A percentile compares a stretch with the other conserved stretches of the same genome.
Evolutionary conservation across 2,888 invertebrate species (phyloP).

Genomic region (Rhingia campestris): DNA sequence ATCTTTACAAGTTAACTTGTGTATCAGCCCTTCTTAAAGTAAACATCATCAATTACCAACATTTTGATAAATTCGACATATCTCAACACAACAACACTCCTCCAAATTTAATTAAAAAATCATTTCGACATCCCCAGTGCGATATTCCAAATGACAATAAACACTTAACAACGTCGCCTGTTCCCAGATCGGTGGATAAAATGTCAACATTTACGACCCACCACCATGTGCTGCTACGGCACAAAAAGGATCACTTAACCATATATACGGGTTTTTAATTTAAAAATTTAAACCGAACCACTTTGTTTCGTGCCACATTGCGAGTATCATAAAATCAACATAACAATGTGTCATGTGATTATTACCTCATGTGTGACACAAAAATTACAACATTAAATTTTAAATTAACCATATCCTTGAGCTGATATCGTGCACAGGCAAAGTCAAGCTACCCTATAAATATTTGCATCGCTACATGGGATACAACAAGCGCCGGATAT

Average conservation of each 20-base stretch:
- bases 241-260: slow-evolving; percentile 14
- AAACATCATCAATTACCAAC: no score
- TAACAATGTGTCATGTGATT: slow-evolving; percentile 74
- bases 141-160: slow-evolving; percentile 15
- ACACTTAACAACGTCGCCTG: not conserved
- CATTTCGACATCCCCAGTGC: not conserved
- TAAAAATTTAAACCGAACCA: slow-evolving; percentile 64
- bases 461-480: slow-evolving; percentile 17
- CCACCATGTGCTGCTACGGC: not conserved
- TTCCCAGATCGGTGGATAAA: slow-evolving; percentile 10
- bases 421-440: slow-evolving; percentile 8
- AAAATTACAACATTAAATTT: slow-evolving; percentile 73
- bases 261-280: slow-evolving; percentile 52
- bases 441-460: no score
- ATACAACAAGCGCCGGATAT: slow-evolving; percentile 51
- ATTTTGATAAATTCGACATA: no score
- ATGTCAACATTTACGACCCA: slow-evolving; percentile 27
- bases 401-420: slow-evolving; percentile 69
- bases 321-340: slow-evolving; percentile 69
- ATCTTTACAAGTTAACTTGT: no score
- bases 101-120: not conserved
- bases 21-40: no score
- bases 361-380: slow-evolving; percentile 73
- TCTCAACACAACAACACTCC: not conserved
- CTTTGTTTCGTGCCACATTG: slow-evolving; percentile 53